Base-by-base conservation (phyloP, 2,113 vertebrate genomes). In the Hemicordylus capensis region DNA sequence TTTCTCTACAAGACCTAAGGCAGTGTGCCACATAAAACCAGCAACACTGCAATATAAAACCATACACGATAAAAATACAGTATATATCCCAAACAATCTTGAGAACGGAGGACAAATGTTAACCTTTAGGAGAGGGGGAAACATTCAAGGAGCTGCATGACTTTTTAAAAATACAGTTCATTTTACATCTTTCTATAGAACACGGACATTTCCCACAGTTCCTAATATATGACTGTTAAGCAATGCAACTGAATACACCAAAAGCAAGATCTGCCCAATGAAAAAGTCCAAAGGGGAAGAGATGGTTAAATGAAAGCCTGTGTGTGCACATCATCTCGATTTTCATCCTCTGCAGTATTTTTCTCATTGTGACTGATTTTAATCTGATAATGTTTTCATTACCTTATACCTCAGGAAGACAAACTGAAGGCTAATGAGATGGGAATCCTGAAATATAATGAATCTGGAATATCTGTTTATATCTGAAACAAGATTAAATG, bases 381-480 rank as follows among this genome's bases (percentile, higher is more conserved):
- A 54, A 87, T 86, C 20, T 74, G 7, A 66, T 44, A 0, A 3
- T n/a, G 4, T 28, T 89, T 86, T 86, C 59, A 74, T 6, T 28
- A 5, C 34, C 12, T 75, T 0, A 0, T 2, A 34, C 74, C 64
- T 84, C 82, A 14, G 8, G 76, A 44, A 61, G 39, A 19, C 72
- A 12, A 58, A 56, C 63, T 44, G 26, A 85, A 34, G 59, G 67
- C 75, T 81, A 81, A 44, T 73, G 79, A 92, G 73, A 39, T 22
- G 83, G 48, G 90, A 84, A 82, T 85, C 51, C 81, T 83, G 51
- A 37, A 89, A 87, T 48, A 63, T 79, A 90, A 37, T 31, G 11
- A 28, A 85, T 87, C 75, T 83, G 83, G 83, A n/a, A n/a, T n/a
- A n/a, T n/a, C n/a, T n/a, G n/a, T n/a, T n/a, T n/a, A n/a, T n/a